Percentiles rank a stretch among this genome's conserved stretches.
Evolutionary conservation across 2,113 vertebrate species (phyloP).

Genomic region (Ailuropoda melanoleuca): DNA sequence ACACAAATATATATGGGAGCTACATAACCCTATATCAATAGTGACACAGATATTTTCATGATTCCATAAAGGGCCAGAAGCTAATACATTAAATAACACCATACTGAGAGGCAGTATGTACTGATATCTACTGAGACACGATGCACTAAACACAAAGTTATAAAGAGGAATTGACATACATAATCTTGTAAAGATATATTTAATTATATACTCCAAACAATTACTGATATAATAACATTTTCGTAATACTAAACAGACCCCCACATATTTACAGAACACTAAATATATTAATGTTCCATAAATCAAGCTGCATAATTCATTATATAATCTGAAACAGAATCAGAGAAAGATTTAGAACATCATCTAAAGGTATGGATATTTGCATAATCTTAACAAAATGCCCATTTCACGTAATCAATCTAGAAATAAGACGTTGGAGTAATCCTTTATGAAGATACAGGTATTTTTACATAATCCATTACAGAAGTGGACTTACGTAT

Average conservation of each 20-base stretch:
- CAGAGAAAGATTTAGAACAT: not conserved
- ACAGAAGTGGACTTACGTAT: not conserved
- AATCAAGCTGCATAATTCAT: not conserved
- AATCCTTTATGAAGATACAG: not conserved
- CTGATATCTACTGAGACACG: not conserved
- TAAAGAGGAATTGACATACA: not conserved
- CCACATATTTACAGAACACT: not conserved
- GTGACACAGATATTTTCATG: not conserved
- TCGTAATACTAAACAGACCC: not conserved
- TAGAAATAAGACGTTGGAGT: not conserved
- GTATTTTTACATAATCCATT: not conserved
- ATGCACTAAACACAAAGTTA: not conserved
- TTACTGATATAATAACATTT: not conserved
- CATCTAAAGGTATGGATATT: not conserved
- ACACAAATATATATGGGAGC: not conserved
- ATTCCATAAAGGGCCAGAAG: not conserved
- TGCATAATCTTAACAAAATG: conserved; percentile 1
- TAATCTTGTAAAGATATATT: not conserved
- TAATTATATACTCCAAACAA: not conserved
- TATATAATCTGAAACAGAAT: not conserved
- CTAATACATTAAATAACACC: not conserved
- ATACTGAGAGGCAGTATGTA: not conserved
- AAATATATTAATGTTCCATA: not conserved
- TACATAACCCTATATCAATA: not conserved
- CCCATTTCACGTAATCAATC: not conserved